Conservation (phyloP, 2,888 invertebrate species). For the Spicauda simplicius region DNA sequence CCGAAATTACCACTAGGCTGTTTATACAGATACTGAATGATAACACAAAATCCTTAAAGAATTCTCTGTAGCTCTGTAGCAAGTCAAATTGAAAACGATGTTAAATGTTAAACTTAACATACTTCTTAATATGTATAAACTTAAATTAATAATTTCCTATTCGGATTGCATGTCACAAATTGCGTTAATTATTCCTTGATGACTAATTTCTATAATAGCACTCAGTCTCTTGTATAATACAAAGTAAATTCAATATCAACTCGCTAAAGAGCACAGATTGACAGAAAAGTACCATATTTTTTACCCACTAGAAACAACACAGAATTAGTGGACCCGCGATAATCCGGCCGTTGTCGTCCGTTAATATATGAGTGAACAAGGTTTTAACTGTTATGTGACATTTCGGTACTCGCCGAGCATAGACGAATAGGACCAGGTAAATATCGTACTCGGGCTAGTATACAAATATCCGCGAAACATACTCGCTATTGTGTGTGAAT, state of each 20-base stretch:
- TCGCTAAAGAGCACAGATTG: slow-evolving; percentile 58
- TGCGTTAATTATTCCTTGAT: background rate
- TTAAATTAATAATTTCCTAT: slow-evolving; percentile 24
- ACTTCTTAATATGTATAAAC: slow-evolving; percentile 13
- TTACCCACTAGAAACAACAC: slow-evolving; percentile 56
- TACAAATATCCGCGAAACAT: too few relatives aligned
- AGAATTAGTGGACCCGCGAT: background rate
- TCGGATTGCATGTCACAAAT: slow-evolving; percentile 20
- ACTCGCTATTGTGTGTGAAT: too few relatives aligned
- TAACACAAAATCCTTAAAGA: slow-evolving; percentile 13
- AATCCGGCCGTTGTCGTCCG: too few relatives aligned
- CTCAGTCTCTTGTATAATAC: slow-evolving; percentile 56
- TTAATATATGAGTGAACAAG: too few relatives aligned
- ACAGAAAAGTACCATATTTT: slow-evolving; percentile 46
- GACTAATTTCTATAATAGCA: slow-evolving; percentile 16
- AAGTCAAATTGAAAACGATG: slow-evolving; percentile 28
- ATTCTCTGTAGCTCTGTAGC: slow-evolving; percentile 37
- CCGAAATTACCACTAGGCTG: too few relatives aligned
- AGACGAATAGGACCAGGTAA: too few relatives aligned
- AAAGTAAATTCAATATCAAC: slow-evolving; percentile 40
- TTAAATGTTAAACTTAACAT: slow-evolving; percentile 26
- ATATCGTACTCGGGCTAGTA: too few relatives aligned
- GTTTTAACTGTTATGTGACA: too few relatives aligned
- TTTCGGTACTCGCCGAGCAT: too few relatives aligned
- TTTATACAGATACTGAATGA: slow-evolving; percentile 47